Evolutionary conservation across 2,113 vertebrate genomes (phyloP).

Genomic region (Peromyscus californicus): DNA sequence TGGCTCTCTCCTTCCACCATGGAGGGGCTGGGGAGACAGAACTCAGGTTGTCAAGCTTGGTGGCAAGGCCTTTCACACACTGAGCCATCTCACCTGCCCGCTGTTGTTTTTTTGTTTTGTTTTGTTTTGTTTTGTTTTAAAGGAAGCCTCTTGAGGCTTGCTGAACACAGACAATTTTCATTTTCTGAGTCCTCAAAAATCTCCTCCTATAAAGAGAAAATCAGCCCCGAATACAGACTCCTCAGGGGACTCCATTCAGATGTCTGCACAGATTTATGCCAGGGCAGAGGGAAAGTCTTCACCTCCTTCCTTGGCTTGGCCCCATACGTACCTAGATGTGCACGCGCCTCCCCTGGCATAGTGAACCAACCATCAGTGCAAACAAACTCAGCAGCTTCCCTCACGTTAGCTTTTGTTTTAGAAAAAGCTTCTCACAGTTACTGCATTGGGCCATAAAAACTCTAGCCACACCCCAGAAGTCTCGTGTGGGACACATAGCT

Average conservation of each 20-base stretch:
- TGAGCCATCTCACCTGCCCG: not conserved
- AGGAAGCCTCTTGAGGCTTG: slow-evolving; percentile 52
- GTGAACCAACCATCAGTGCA: not conserved
- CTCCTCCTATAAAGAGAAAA: not conserved
- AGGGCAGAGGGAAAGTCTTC: not conserved
- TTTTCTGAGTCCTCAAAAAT: slow-evolving; percentile 68
- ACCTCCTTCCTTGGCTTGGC: not conserved
- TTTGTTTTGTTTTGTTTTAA: not conserved
- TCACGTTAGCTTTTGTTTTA: not conserved
- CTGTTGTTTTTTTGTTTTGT: not conserved
- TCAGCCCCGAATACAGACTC: not conserved
- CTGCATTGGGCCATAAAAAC: not conserved
- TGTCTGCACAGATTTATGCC: slow-evolving; percentile 1
- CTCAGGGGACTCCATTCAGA: not conserved
- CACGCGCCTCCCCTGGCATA: accelerated
- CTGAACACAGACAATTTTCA: slow-evolving; percentile 43
- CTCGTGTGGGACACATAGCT: not conserved
- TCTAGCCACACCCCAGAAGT: too few species aligned
- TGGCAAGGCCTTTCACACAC: not conserved
- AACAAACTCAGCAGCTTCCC: not conserved
- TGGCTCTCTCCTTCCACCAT: not conserved
- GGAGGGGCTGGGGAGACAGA: not conserved
- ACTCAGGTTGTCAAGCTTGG: not conserved
- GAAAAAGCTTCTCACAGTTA: not conserved
- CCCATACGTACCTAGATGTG: accelerated